Base-by-base conservation (phyloP, 2,797 vertebrate genomes). In the Rhodeus uyekii region DNA sequence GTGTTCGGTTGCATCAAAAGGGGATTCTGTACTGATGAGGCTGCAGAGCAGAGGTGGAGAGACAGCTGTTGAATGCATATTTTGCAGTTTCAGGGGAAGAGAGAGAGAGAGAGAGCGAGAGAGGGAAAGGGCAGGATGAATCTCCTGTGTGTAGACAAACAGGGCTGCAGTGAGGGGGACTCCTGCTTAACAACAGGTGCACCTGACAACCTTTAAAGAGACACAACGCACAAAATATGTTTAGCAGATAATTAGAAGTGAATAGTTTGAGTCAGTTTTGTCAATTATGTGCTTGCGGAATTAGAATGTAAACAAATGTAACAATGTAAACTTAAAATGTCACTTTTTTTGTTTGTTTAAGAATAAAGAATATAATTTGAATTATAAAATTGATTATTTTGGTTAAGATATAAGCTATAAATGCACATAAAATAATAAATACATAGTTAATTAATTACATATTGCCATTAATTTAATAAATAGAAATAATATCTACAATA, bases 1-100 rank as follows among this genome's bases (percentile, higher is more conserved):
- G 27, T 89, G 81, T 81, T 88, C 81, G 83, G 89, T 92, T 91
- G 90, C 88, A 91, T 92, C 72, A 92, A 92, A 92, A 91, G 88
- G 69, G 79, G 48, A 83, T 91, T 91, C 86, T 89, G 89, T 89
- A 88, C 91, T 89, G 91, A 92, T 92, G 91, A 91, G 91, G 91
- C 89, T 91, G 85, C 92, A 92, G 90, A 91, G 90, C 86, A 90
- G 90, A 90, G 89, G 90, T 82, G 58, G 90, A 88, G 90, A 92
- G 91, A 91, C 91, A 92, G 91, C 90, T 93, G 91, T 91, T 92
- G 89, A 91, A 90, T 93, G 89, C 88, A 91, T 91, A 91, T 90
- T 91, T 81, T 83, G 85, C 50, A 67, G 32, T 44, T 73, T 74
- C 50, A 61, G 86, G 83, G 50, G 76, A 71, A 83, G 68, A 64